These are phyloP conservation scores for Epirrhoe alternata DNA, from an alignment of 2,888 invertebrate genomes.

Conservation along the genomic window DNA sequence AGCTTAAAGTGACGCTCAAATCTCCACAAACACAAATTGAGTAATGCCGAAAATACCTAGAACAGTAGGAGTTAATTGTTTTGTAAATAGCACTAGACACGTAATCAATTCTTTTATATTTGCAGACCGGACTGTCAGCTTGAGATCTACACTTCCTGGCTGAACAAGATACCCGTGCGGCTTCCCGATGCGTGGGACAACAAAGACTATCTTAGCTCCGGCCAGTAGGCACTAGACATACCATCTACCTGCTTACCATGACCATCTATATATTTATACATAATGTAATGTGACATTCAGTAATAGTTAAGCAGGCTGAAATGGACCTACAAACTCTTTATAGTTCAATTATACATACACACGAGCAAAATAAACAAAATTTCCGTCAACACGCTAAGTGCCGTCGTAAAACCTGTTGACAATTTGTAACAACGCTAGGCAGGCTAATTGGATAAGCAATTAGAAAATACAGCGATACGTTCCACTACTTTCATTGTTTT, in stretches of 20 bases:
- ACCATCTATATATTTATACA: too few species aligned
- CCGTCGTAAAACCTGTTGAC: slow-evolving; percentile 26
- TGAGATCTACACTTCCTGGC: slow-evolving; percentile 75
- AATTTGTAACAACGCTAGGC: slow-evolving; percentile 39
- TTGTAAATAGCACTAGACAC: too few species aligned
- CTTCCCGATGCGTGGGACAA: slow-evolving; percentile 72
- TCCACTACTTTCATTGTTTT: slow-evolving; percentile 38
- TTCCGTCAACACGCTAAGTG: slow-evolving; percentile 25
- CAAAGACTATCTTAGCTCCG: slow-evolving; percentile 55
- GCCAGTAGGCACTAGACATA: slow-evolving; percentile 8
- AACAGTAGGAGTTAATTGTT: too few species aligned
- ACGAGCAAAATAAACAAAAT: slow-evolving; percentile 17
- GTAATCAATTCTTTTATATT: slow-evolving; percentile 30
- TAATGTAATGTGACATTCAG: too few species aligned
- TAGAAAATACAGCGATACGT: slow-evolving; percentile 41
- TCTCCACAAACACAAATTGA: too few species aligned
- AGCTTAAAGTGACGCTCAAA: too few species aligned
- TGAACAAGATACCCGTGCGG: slow-evolving; percentile 57
- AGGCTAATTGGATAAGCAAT: slow-evolving; percentile 47
- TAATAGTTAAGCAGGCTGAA: too few species aligned
- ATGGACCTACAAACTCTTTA: neutral
- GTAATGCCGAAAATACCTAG: too few species aligned
- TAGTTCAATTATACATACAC: slow-evolving; percentile 12
- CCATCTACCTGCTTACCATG: neutral
- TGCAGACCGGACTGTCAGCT: slow-evolving; percentile 74